phyloP scores from a whole-genome alignment of 2,113 vertebrate species.

The Calidris pygmaea region DNA sequence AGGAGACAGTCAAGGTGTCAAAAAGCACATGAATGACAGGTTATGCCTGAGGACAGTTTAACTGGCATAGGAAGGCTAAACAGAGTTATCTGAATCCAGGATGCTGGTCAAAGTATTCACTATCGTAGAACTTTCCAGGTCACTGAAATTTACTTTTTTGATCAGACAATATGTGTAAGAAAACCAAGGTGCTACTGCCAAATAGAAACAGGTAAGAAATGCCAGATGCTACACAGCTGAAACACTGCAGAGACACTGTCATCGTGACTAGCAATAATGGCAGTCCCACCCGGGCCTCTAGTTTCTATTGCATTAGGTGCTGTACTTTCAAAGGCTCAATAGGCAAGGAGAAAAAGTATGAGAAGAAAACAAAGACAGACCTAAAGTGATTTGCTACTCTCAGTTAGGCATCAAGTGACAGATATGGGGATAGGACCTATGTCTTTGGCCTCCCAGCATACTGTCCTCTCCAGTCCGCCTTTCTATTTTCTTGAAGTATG shows the following conservation, averaged over 20 bases:
- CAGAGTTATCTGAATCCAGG: background rate
- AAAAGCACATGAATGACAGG: background rate
- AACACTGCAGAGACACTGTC: background rate
- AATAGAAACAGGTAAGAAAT: background rate
- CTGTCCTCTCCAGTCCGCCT: background rate
- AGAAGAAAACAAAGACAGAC: background rate
- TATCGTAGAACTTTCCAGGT: background rate
- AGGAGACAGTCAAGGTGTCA: background rate
- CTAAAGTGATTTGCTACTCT: background rate
- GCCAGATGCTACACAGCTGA: background rate
- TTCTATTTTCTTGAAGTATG: background rate
- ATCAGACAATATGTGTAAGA: background rate
- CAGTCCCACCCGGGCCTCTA: background rate
- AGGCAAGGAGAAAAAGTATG: background rate
- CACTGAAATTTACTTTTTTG: background rate
- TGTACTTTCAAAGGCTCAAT: background rate
- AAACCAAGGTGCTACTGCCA: background rate
- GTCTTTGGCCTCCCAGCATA: background rate
- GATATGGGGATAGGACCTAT: background rate
- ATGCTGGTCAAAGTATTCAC: background rate
- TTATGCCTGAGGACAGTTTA: background rate
- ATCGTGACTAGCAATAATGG: accelerated
- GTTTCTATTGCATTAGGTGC: background rate
- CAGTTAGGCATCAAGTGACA: background rate
- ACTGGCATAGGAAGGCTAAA: background rate